phyloP scores from a whole-genome alignment of 2,888 invertebrate species.

The Halocaridina rubra region DNA sequence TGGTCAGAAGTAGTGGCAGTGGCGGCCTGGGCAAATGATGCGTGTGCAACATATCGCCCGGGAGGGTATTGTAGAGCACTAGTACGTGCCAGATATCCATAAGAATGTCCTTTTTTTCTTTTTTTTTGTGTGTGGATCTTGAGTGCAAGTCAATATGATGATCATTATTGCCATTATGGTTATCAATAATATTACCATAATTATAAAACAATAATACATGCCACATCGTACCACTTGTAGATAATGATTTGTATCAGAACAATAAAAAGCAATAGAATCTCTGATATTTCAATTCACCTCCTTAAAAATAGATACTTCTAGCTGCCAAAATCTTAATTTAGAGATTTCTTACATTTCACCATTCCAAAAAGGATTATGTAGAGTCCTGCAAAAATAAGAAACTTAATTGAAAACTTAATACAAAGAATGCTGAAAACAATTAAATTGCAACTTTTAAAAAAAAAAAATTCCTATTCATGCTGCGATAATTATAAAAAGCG shows the following conservation, averaged over 20 bases:
- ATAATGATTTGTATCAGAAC: slow-evolving; percentile 64
- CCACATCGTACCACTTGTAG: slow-evolving; percentile 64
- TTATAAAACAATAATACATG: slow-evolving; percentile 55
- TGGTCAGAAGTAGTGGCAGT: not conserved
- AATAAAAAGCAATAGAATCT: slow-evolving; percentile 63
- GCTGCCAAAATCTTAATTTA: not conserved
- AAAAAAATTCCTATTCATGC: too few relatives aligned
- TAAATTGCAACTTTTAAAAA: too few relatives aligned
- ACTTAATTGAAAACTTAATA: too few relatives aligned
- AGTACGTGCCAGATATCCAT: slow-evolving; percentile 49
- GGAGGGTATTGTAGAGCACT: slow-evolving; percentile 44
- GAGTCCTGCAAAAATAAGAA: too few relatives aligned
- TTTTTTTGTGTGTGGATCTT: slow-evolving; percentile 53
- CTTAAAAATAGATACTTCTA: too few relatives aligned
- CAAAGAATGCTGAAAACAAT: too few relatives aligned
- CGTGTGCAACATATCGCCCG: slow-evolving; percentile 56
- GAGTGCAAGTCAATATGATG: slow-evolving; percentile 56
- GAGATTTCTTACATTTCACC: not conserved
- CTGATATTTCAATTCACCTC: slow-evolving; percentile 7
- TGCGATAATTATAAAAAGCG: too few relatives aligned
- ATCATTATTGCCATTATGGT: slow-evolving; percentile 55
- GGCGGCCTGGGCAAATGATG: slow-evolving; percentile 41
- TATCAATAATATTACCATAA: slow-evolving; percentile 49
- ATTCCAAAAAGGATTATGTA: not conserved
- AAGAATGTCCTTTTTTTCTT: slow-evolving; percentile 42